Percentiles rank a stretch among this genome's conserved stretches.
phyloP scores from a whole-genome alignment of 2,113 vertebrate genomes.

The Oceanites oceanicus region DNA sequence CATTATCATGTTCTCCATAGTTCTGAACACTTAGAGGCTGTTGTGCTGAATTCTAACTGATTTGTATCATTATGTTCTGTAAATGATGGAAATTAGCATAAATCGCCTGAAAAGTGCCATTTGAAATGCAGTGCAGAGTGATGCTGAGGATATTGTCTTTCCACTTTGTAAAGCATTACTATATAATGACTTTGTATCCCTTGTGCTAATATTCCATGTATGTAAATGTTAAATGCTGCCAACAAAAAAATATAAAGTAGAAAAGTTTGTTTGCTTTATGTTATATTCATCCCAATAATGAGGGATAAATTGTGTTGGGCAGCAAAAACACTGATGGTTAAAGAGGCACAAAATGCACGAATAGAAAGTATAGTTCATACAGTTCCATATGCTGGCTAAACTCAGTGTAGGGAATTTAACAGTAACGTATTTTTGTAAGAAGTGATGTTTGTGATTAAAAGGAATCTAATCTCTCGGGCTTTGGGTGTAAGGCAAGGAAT shows the following conservation, averaged over 20 bases:
- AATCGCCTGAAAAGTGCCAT: conserved; percentile 6
- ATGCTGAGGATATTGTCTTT: conserved; percentile 1
- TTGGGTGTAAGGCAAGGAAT: background rate
- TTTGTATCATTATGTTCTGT: conserved; percentile 28
- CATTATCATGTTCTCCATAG: background rate
- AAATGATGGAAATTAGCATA: conserved; percentile 57
- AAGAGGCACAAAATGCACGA: background rate
- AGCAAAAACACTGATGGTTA: background rate
- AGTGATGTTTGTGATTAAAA: background rate
- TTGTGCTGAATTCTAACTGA: conserved; percentile 14
- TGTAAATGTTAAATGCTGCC: background rate
- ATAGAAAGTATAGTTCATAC: background rate
- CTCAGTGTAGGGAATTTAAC: background rate
- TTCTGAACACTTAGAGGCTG: background rate
- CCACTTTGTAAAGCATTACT: conserved; percentile 29
- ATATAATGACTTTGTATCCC: conserved; percentile 10
- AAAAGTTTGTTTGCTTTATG: background rate
- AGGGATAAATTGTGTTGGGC: background rate
- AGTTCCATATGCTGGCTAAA: background rate
- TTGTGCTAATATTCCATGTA: background rate
- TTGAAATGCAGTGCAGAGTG: background rate
- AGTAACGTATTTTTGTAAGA: background rate
- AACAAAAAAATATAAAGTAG: background rate
- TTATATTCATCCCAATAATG: background rate
- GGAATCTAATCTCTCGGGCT: background rate